Percentiles rank a stretch among this genome's conserved stretches.
phyloP scores from a whole-genome alignment of 1,140 invertebrate genomes.

The Ctenoplectra terminalis region DNA sequence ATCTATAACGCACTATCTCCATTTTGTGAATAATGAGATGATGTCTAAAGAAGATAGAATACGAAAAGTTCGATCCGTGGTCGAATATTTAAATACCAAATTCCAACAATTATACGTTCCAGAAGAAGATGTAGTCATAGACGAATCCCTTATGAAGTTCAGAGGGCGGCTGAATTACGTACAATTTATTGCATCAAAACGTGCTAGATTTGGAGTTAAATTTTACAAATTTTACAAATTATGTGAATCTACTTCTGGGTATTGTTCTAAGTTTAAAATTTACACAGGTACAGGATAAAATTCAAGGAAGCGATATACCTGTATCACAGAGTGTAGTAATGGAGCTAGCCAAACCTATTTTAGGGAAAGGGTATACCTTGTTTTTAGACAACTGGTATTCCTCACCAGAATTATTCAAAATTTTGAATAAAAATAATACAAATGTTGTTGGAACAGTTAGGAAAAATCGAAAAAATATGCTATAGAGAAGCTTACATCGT shows the following conservation, averaged over 20 bases:
- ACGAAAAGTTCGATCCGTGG: not conserved
- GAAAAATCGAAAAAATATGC: slow-evolving; percentile 74
- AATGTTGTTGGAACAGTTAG: slow-evolving; percentile 80
- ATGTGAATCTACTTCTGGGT: slow-evolving; percentile 47
- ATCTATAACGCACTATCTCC: not conserved
- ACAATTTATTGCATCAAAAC: slow-evolving; percentile 49
- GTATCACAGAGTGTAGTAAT: not conserved
- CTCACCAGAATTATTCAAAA: slow-evolving; percentile 2
- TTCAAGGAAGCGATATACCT: not conserved
- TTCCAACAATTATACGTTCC: slow-evolving; percentile 46
- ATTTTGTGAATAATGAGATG: not conserved
- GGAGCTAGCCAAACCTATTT: no score
- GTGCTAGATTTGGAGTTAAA: slow-evolving; percentile 55
- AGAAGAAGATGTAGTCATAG: slow-evolving; percentile 24
- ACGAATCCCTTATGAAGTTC: slow-evolving; percentile 58
- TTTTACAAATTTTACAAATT: slow-evolving; percentile 63
- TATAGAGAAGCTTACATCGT: slow-evolving; percentile 56
- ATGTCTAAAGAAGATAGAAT: no score
- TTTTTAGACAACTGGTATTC: not conserved
- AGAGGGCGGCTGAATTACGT: slow-evolving; percentile 43
- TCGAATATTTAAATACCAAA: slow-evolving; percentile 38
- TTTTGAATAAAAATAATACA: slow-evolving; percentile 76
- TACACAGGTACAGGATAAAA: slow-evolving; percentile 32
- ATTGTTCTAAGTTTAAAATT: slow-evolving; percentile 20
- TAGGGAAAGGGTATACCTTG: no score